Evolutionary conservation across 2,797 vertebrate species (phyloP).

Genomic region (Silurus aristotelis): DNA sequence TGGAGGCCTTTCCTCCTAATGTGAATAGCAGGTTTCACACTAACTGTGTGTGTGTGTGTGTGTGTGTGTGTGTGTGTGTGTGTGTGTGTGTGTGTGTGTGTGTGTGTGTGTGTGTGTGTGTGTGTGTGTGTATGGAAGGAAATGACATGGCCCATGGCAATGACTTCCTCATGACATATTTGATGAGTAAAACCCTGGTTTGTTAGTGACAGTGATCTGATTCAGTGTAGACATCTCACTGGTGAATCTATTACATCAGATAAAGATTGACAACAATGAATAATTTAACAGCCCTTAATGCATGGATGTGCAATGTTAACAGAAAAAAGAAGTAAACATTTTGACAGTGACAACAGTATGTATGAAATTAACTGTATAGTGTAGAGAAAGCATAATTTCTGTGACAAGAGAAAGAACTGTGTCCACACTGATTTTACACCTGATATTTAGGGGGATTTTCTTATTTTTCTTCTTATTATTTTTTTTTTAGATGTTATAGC

Average conservation of each 20-base stretch:
- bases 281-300: constrained; percentile 42
- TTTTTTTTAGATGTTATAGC: neutral
- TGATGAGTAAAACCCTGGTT: constrained; percentile 50
- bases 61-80: constrained; percentile 18
- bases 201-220: constrained; percentile 50
- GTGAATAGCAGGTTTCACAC: constrained; percentile 35
- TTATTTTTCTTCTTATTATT: neutral
- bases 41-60: constrained; percentile 44
- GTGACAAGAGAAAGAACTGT: constrained; percentile 12
- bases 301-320: constrained; percentile 36
- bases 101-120: constrained; percentile 65
- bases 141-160: constrained; percentile 47
- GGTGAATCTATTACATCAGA: constrained; percentile 48
- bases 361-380: constrained; percentile 19
- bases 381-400: constrained; percentile 11
- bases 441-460: neutral
- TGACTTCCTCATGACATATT: constrained; percentile 46
- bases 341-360: constrained; percentile 17
- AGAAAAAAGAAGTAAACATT: constrained; percentile 34
- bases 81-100: constrained; percentile 37
- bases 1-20: constrained; percentile 42
- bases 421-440: neutral
- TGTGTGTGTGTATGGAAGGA: constrained; percentile 25
- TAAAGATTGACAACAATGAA: constrained; percentile 45
- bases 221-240: constrained; percentile 41